These are phyloP conservation scores for Anguilla anguilla DNA, from an alignment of 2,797 vertebrate species.

Conservation along the genomic window DNA sequence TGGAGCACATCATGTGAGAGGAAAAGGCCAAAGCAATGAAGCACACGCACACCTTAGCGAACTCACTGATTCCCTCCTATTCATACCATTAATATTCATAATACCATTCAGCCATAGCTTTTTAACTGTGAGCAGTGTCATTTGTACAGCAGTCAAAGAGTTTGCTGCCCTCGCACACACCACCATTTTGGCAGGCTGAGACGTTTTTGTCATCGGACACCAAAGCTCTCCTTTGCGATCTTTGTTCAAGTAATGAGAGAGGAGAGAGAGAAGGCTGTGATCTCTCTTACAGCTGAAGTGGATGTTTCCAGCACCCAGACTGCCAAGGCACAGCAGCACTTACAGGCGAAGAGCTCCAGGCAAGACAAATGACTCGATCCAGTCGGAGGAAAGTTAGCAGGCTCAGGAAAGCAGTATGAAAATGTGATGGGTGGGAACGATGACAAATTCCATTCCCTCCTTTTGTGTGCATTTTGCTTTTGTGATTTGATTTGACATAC, in stretches of 20 bases:
- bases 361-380: slow-evolving; percentile 23
- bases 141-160: not conserved
- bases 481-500: slow-evolving; percentile 8
- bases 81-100: not conserved
- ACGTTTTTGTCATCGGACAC: slow-evolving; percentile 13
- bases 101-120: not conserved
- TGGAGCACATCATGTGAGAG: not conserved
- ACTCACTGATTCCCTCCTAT: not conserved
- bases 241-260: slow-evolving; percentile 26
- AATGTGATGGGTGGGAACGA: not conserved
- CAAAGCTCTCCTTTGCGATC: slow-evolving; percentile 11
- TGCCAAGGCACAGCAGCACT: not conserved
- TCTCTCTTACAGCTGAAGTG: slow-evolving; percentile 1
- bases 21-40: too few relatives aligned
- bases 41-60: not conserved
- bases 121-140: not conserved
- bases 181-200: not conserved
- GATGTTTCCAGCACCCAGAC: slow-evolving; percentile 23
- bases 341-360: slow-evolving; percentile 8
- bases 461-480: slow-evolving; percentile 18
- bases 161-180: not conserved
- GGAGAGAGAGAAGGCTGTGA: slow-evolving; percentile 19
- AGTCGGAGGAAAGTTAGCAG: not conserved
- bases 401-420: not conserved
- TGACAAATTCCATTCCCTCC: not conserved